A percentile compares a stretch with the other conserved stretches of the same genome.
Evolutionary conservation across 2,888 invertebrate species (phyloP).

Genomic region (Agrenia bidenticulata): DNA sequence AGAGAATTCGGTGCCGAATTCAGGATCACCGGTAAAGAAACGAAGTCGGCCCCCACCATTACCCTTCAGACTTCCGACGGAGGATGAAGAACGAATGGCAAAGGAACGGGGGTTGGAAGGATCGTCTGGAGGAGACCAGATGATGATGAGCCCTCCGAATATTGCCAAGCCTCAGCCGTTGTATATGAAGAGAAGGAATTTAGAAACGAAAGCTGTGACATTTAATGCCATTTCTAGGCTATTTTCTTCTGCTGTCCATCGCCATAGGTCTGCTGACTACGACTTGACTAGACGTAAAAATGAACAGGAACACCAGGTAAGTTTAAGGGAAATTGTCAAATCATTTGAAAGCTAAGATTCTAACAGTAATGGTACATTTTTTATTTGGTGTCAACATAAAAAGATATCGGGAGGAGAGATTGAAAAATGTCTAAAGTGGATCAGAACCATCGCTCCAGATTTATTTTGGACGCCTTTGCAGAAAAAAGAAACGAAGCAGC

Average conservation of each 20-base stretch:
- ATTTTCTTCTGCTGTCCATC: slow-evolving; percentile 10
- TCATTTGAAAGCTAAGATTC: too few relatives aligned
- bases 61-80: slow-evolving; percentile 25
- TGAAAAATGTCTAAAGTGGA: slow-evolving; percentile 24
- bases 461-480: slow-evolving; percentile 30
- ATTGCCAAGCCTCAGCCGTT: slow-evolving; percentile 20
- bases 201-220: slow-evolving; percentile 23
- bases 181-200: slow-evolving; percentile 23
- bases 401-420: slow-evolving; percentile 18
- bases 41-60: slow-evolving; percentile 24
- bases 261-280: background rate
- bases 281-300: too few relatives aligned
- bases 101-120: slow-evolving; percentile 18
- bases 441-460: slow-evolving; percentile 21
- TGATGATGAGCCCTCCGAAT: background rate
- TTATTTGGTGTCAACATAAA: slow-evolving; percentile 15
- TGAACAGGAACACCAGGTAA: too few relatives aligned
- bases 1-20: background rate
- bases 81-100: slow-evolving; percentile 23
- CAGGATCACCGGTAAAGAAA: slow-evolving; percentile 26
- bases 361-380: too few relatives aligned
- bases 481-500: slow-evolving; percentile 1
- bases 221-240: slow-evolving; percentile 12
- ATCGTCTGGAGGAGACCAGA: slow-evolving; percentile 9
- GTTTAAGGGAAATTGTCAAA: too few relatives aligned